Base-by-base conservation (phyloP, 2,888 invertebrate genomes). In the Ditylenchus weischeri region DNA sequence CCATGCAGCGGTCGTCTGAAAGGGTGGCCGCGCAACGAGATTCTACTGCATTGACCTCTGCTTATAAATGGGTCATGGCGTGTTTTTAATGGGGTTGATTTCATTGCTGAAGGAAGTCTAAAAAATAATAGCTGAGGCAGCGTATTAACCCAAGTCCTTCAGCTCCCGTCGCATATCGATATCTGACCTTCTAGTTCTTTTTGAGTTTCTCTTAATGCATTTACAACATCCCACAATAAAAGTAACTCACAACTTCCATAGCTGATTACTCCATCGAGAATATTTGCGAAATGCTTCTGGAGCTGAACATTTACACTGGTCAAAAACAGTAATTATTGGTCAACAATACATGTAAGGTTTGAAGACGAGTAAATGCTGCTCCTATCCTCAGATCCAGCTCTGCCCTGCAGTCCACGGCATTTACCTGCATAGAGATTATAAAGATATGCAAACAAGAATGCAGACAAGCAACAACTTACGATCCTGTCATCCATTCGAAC, bases 301-400 rank as follows among this genome's bases (percentile, higher is more conserved):
- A 54, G 54, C 54, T 54, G 10, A 23, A 54, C 13, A 13, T 15
- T 43, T 43, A 8, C 1, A 13, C 3, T 15, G 43, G 1, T 71
- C 21, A 29, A 11, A 54, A 15, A 29, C 11, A 4, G 21, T 18
- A 7, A 29, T 18, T 54, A 10, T 2, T 2, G n/a, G 1, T 15
- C 13, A 7, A 54, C 4, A 23, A 54, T 21, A 96, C 85, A 15
- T 94, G 88, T 70, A 96, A 84, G 0, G 98, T 99, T 86, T 98
- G 98, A 81, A 96, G 91, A 65, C 98, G 88, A 0, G 98, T 99
- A 84, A 99, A 98, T 19, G 98, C 92, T 60, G 98, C 96, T 78
- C 91, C 93, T 82, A 94, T 95, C 81, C 95, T 87, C 72, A 96
- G 87, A 87, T 96, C 96, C 69, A 96, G 85, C 84, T 96, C 92